Evolutionary conservation across 2,888 invertebrate genomes (phyloP).

Genomic region (Bimastos eiseni): DNA sequence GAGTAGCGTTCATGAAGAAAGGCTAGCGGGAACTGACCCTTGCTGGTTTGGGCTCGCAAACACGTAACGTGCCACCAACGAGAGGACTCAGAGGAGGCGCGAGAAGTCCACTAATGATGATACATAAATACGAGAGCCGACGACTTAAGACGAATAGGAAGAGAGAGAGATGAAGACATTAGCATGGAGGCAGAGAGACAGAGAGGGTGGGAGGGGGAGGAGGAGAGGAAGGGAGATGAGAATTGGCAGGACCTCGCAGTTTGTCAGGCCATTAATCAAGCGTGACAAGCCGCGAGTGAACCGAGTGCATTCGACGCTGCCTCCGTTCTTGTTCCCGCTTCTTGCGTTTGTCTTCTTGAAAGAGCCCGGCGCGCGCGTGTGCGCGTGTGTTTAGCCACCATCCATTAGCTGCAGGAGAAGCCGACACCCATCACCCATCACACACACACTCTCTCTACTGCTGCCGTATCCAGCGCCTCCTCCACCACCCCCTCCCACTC

Average conservation of each 20-base stretch:
- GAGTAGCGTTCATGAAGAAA: background rate
- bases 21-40: background rate
- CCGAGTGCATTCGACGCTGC: background rate
- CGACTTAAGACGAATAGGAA: background rate
- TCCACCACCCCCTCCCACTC: background rate
- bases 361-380: background rate
- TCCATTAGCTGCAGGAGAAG: background rate
- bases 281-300: background rate
- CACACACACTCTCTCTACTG: background rate
- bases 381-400: conserved; percentile 13
- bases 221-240: background rate
- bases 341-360: conserved; percentile 13
- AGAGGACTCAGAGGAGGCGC: background rate
- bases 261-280: conserved; percentile 13
- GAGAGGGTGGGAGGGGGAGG: background rate
- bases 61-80: background rate
- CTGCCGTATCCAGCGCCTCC: conserved; percentile 13
- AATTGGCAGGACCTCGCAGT: conserved; percentile 13
- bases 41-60: background rate
- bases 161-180: background rate
- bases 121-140: background rate
- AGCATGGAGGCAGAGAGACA: background rate
- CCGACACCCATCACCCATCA: background rate
- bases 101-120: background rate
- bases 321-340: background rate